These are phyloP conservation scores for Xanthia togata DNA, from an alignment of 2,888 invertebrate species.

Conservation along the genomic window DNA sequence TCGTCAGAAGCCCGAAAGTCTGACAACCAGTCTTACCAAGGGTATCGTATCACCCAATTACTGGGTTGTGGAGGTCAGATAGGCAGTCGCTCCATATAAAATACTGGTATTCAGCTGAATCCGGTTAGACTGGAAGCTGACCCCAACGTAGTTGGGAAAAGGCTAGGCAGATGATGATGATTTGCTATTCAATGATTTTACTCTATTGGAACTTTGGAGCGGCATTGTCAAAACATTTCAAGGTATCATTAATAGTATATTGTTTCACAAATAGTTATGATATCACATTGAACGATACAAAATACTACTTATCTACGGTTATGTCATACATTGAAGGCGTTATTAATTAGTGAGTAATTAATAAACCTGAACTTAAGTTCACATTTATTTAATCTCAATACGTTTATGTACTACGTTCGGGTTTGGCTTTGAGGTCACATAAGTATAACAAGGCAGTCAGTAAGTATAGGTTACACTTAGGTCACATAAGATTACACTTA, in stretches of 20 bases:
- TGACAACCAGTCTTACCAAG: no score
- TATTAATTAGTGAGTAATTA: conserved; percentile 49
- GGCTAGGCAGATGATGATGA: no score
- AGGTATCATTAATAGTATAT: conserved; percentile 30
- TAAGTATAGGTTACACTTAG: conserved; percentile 42
- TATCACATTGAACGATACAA: conserved; percentile 26
- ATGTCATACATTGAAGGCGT: conserved; percentile 14
- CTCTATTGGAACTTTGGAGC: conserved; percentile 4
- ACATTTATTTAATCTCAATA: conserved; percentile 32
- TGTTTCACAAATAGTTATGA: conserved; percentile 26
- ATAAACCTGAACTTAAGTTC: conserved; percentile 54
- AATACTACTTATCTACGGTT: conserved; percentile 14
- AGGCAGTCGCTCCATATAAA: no score
- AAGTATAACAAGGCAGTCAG: conserved; percentile 29
- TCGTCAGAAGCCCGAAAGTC: no score
- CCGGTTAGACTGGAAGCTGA: no score
- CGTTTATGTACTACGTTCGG: not conserved
- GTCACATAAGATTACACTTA: conserved; percentile 32
- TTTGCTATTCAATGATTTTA: conserved; percentile 5
- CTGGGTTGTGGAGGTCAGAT: no score
- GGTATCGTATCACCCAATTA: no score
- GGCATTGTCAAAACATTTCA: conserved; percentile 17
- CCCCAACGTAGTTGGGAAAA: no score
- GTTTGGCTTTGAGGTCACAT: conserved; percentile 39
- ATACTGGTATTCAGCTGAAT: no score